A percentile compares a stretch with the other conserved stretches of the same genome.
These are phyloP conservation scores for Oncorhynchus nerka DNA, from an alignment of 2,113 vertebrate genomes.

Conservation along the genomic window DNA sequence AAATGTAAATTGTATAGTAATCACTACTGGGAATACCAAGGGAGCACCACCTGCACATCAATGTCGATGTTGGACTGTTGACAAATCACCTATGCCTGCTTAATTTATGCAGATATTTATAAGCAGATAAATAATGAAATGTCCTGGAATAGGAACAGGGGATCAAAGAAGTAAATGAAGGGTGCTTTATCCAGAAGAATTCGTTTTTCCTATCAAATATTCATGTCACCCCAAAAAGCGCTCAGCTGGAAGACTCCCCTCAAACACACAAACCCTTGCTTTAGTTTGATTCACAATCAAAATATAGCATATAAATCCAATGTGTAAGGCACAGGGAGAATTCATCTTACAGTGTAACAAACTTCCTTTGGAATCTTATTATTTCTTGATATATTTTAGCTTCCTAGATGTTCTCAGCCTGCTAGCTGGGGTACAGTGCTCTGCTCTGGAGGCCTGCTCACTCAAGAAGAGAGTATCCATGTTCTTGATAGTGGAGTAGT, in stretches of 20 bases:
- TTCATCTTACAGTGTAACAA: conserved; percentile 20
- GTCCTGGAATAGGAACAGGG: conserved; percentile 5
- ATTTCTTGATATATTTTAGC: background rate
- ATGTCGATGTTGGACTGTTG: conserved; percentile 32
- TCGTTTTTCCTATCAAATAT: conserved; percentile 55
- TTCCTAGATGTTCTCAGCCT: background rate
- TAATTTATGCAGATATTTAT: background rate
- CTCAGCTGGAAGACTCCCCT: conserved; percentile 13
- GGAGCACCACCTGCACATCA: conserved; percentile 60
- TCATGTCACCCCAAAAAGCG: conserved; percentile 36
- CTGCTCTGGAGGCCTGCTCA: background rate
- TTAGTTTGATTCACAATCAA: background rate
- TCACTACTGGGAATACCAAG: background rate
- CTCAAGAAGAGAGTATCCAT: background rate
- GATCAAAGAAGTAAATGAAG: conserved; percentile 49
- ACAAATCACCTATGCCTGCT: conserved; percentile 23
- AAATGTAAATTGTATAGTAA: conserved; percentile 56
- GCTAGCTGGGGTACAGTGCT: background rate
- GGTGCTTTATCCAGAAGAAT: conserved; percentile 43
- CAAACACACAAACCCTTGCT: background rate
- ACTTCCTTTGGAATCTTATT: conserved; percentile 15
- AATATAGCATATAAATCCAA: background rate
- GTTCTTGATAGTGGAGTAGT: background rate
- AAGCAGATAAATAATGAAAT: background rate
- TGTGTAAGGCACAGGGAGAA: background rate